A percentile compares a stretch with the other conserved stretches of the same genome.
phyloP scores from a whole-genome alignment of 2,888 invertebrate genomes.

The Hypomecis punctinalis region DNA sequence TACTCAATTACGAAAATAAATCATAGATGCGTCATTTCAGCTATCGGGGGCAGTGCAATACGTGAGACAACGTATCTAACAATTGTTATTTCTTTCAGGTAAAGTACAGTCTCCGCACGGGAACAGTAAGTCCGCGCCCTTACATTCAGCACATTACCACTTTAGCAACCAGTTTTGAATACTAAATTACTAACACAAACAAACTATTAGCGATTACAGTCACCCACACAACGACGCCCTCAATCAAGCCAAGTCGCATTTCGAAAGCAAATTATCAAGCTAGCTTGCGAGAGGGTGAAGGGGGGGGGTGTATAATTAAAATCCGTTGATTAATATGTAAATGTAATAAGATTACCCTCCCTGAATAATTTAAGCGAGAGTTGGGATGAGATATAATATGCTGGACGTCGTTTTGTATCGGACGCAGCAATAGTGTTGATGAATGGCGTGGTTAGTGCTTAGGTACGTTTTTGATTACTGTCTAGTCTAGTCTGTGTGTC shows the following conservation, averaged over 20 bases:
- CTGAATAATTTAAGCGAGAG: constrained; percentile 89
- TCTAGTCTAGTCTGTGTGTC: background rate
- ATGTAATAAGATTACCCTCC: constrained; percentile 99
- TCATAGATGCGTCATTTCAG: too few species aligned
- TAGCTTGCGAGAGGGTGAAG: constrained; percentile 71
- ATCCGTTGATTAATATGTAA: constrained; percentile 99
- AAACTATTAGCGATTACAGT: constrained; percentile 69
- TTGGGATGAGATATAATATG: constrained; percentile 81
- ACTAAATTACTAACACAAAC: constrained; percentile 60
- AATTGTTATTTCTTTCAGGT: constrained; percentile 63
- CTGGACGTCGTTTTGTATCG: constrained; percentile 70
- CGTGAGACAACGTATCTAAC: background rate
- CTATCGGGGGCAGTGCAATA: too few species aligned
- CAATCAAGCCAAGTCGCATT: constrained; percentile 81
- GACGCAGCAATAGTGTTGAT: constrained; percentile 68
- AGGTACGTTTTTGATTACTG: constrained; percentile 20
- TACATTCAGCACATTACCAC: constrained; percentile 39
- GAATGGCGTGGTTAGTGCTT: constrained; percentile 49
- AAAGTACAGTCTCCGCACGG: constrained; percentile 49
- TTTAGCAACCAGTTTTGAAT: constrained; percentile 50
- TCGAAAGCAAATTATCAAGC: constrained; percentile 83
- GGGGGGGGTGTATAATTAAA: constrained; percentile 95
- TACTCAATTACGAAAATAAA: too few species aligned
- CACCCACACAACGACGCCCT: constrained; percentile 69
- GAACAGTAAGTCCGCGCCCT: constrained; percentile 50